A percentile compares a stretch with the other conserved stretches of the same genome.
Conservation (phyloP, 2,888 invertebrate genomes). For the Lycaena phlaeas region DNA sequence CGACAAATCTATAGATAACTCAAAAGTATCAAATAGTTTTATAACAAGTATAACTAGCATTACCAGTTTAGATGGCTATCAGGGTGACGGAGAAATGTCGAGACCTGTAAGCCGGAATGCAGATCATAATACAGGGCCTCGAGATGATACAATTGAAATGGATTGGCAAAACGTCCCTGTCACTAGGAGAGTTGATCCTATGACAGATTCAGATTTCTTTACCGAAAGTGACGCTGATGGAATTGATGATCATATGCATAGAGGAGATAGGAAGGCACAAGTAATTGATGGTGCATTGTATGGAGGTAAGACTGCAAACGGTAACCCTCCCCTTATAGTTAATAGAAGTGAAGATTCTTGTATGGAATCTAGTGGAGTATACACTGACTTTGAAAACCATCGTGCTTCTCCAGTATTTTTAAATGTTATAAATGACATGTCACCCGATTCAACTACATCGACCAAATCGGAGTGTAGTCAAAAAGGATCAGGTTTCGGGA, state of each 20-base stretch:
- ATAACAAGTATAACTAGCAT: slow-evolving; percentile 92
- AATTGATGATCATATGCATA: slow-evolving; percentile 80
- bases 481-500: slow-evolving; percentile 48
- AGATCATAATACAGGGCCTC: slow-evolving; percentile 78
- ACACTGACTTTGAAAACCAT: slow-evolving; percentile 86
- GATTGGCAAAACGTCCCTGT: slow-evolving; percentile 75
- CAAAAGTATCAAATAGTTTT: slow-evolving; percentile 82
- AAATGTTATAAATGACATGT: slow-evolving; percentile 78
- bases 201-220: slow-evolving; percentile 94
- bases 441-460: slow-evolving; percentile 77
- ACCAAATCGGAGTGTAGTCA: slow-evolving; percentile 68
- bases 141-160: slow-evolving; percentile 67
- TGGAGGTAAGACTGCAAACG: slow-evolving; percentile 76
- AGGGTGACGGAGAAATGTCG: slow-evolving; percentile 93
- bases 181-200: slow-evolving; percentile 82
- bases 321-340: slow-evolving; percentile 68
- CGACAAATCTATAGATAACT: slow-evolving; percentile 75
- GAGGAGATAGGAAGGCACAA: slow-evolving; percentile 83
- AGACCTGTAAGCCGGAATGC: slow-evolving; percentile 87
- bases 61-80: slow-evolving; percentile 93
- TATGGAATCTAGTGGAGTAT: slow-evolving; percentile 93
- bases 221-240: slow-evolving; percentile 93
- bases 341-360: slow-evolving; percentile 80
- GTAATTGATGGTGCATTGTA: slow-evolving; percentile 94
- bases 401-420: slow-evolving; percentile 62